Conservation (phyloP, 2,113 vertebrate genomes). For the Ceyx cyanopectus region DNA sequence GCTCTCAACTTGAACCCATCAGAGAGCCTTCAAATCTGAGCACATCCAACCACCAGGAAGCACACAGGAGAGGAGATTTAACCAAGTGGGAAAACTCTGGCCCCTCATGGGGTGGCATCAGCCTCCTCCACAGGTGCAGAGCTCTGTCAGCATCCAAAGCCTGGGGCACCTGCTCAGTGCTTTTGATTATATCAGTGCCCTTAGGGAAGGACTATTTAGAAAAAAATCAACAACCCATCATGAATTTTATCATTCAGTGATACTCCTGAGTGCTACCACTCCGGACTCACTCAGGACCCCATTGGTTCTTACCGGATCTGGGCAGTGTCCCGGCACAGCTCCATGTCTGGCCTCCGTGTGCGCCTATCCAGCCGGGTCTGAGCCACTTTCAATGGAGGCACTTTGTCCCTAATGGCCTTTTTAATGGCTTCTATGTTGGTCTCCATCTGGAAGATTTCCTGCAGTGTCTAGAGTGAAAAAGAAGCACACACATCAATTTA, state of each 20-base stretch:
- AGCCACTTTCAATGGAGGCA: slow-evolving; percentile 86
- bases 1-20: not conserved
- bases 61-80: not conserved
- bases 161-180: not conserved
- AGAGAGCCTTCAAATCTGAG: not conserved
- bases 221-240: not conserved
- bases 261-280: not conserved
- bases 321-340: slow-evolving; percentile 89
- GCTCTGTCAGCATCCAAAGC: not conserved
- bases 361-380: slow-evolving; percentile 92
- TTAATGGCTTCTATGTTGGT: slow-evolving; percentile 86
- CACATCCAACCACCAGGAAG: not conserved
- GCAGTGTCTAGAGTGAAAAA: slow-evolving; percentile 80
- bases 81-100: not conserved
- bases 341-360: slow-evolving; percentile 86
- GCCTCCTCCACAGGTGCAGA: not conserved
- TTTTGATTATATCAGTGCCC: not conserved
- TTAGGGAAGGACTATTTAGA: not conserved
- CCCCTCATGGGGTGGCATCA: not conserved
- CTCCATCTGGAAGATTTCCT: slow-evolving; percentile 92
- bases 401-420: slow-evolving; percentile 89
- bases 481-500: not conserved
- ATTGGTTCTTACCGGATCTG: slow-evolving; percentile 79
- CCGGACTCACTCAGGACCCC: fast-evolving
- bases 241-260: not conserved